phyloP scores from a whole-genome alignment of 2,113 vertebrate species.

The Numenius arquata region DNA sequence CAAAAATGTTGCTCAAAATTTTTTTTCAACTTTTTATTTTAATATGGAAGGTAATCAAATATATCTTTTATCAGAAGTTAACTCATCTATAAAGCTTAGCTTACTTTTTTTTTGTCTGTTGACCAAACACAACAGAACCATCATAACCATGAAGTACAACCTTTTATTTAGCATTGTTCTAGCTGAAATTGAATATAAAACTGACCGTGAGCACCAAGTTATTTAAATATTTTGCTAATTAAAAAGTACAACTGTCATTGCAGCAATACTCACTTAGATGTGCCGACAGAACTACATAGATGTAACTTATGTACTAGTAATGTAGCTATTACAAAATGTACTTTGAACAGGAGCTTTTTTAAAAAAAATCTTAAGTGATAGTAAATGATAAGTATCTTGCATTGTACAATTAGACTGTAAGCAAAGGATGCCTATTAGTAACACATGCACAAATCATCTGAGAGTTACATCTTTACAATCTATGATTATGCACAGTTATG shows the following conservation, averaged over 20 bases:
- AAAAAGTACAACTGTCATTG: not conserved
- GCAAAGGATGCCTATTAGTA: slow-evolving; percentile 14
- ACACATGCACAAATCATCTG: not conserved
- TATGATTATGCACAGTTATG: not conserved
- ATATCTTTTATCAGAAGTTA: not conserved
- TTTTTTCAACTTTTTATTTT: not conserved
- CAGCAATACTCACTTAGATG: not conserved
- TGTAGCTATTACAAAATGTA: not conserved
- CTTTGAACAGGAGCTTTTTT: not conserved
- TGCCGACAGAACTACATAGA: not conserved
- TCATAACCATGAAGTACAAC: not conserved
- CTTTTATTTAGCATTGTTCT: not conserved
- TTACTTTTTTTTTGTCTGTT: not conserved
- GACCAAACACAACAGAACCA: not conserved
- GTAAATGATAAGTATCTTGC: not conserved
- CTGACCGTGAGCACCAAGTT: not conserved
- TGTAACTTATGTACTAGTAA: not conserved
- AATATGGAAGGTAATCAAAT: not conserved
- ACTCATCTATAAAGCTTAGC: not conserved
- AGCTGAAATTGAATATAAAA: not conserved
- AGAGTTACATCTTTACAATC: not conserved
- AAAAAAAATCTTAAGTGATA: not conserved
- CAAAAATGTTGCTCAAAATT: not conserved
- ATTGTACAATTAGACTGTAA: slow-evolving; percentile 26
- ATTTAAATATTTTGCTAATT: not conserved